These are phyloP conservation scores for Eupithecia centaureata DNA, from an alignment of 2,888 invertebrate species.

Conservation along the genomic window DNA sequence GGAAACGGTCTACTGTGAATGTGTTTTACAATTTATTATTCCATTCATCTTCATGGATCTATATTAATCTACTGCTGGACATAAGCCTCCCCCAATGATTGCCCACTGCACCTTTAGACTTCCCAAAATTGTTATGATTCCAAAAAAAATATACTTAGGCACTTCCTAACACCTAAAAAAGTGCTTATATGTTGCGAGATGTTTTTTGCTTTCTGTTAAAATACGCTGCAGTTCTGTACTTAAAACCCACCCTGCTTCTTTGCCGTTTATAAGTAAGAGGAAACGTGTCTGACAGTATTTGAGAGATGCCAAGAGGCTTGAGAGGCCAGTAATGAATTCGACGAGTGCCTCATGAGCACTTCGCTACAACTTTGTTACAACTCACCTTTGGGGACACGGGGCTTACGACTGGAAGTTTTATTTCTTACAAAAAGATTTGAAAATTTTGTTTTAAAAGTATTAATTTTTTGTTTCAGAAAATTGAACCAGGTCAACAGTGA, in stretches of 20 bases:
- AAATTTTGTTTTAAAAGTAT: background rate
- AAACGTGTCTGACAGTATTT: background rate
- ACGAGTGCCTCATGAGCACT: slow-evolving; percentile 3
- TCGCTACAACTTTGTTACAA: slow-evolving; percentile 6
- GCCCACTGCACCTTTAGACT: too few species aligned
- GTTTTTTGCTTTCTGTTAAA: too few species aligned
- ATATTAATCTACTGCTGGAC: too few species aligned
- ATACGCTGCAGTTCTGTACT: background rate
- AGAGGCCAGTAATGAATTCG: slow-evolving; percentile 10
- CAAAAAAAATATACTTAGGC: too few species aligned
- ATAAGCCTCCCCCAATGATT: too few species aligned
- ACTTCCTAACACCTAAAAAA: too few species aligned
- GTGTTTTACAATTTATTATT: too few species aligned
- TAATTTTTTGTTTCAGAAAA: slow-evolving; percentile 24
- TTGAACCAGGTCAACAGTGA: slow-evolving; percentile 11
- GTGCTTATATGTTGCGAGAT: too few species aligned
- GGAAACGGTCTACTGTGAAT: too few species aligned
- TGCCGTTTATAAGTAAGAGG: background rate
- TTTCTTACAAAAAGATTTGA: background rate
- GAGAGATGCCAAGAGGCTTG: background rate
- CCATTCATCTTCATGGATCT: too few species aligned
- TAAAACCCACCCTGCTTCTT: background rate
- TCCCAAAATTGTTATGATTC: too few species aligned
- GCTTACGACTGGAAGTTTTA: background rate
- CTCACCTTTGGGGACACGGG: background rate